Conservation (phyloP, 2,113 vertebrate species). For the Eulemur macaco region DNA sequence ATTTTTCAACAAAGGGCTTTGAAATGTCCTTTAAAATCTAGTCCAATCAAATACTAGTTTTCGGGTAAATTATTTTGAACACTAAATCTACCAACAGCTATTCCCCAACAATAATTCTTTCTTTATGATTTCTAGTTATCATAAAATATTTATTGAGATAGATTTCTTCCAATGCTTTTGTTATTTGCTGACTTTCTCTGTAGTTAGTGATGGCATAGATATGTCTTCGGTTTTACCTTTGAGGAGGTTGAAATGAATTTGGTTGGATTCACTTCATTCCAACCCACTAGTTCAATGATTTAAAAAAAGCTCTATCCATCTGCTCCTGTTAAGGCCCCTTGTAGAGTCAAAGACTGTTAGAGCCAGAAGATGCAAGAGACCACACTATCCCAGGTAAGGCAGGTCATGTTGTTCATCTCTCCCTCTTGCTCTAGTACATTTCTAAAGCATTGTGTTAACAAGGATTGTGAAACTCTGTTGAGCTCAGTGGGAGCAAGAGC, state of each 20-base stretch:
- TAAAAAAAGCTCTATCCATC: background rate
- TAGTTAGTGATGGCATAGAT: background rate
- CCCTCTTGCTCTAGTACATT: background rate
- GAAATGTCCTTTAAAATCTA: background rate
- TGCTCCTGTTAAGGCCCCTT: background rate
- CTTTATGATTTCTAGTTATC: conserved; percentile 25
- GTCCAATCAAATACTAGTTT: background rate
- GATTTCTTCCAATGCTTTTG: background rate
- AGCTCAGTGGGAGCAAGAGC: background rate
- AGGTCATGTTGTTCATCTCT: background rate
- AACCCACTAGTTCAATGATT: background rate
- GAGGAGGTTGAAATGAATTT: background rate
- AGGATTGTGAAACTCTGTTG: background rate
- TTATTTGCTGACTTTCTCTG: background rate
- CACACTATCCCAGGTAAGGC: background rate
- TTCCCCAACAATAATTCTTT: background rate
- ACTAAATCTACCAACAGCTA: background rate
- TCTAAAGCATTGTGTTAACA: background rate
- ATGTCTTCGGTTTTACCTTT: background rate
- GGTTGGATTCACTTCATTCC: background rate
- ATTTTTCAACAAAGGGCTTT: background rate
- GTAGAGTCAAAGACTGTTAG: background rate
- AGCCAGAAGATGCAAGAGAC: background rate
- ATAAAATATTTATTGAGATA: background rate
- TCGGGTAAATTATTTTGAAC: conserved; percentile 38